Base-by-base conservation (phyloP, 2,888 invertebrate genomes). In the Acrocyrtus sp. region DNA sequence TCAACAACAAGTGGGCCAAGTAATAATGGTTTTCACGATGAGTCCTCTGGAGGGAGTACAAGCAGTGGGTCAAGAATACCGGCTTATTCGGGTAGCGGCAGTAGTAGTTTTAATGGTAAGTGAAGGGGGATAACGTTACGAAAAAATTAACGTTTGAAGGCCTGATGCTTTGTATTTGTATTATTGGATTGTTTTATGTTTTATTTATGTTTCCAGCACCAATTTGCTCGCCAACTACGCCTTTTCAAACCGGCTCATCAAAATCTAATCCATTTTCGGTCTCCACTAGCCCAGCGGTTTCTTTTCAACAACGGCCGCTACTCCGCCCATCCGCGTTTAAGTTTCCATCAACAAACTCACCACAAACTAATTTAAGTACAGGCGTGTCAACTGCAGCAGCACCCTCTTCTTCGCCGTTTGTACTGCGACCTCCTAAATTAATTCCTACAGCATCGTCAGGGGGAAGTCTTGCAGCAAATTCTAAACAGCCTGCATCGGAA, bases 261-360 rank as follows among this genome's bases (percentile, higher is more conserved):
- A 50, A 50, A n/a, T 50, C 62, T 1, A 62, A 62, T 29, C 50
- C 51, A 27, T 54, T 27, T 17, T 12, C 34, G 3, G 15, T 26
- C 3, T 10, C 17, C 8, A 17, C n/a, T 8, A 21, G 10, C 10
- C 19, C 54, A 19, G 10, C 12, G 5, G 5, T 34, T 12, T 34
- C 34, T 15, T 10, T n/a, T 54, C 34, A 17, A 3, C 29, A 24
- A 10, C 47, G 34, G 19, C 34, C 54, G 6, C 17, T 27, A 2
- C 29, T 56, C 1, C 8, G 66, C 6, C 66, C 66, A 10, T 67
- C 66, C 24, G 57, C 57, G 19, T 67, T 67, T 22, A 67, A 58
- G 50, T 57, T 57, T 6, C 10, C 26, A 22, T 50, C 57, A 19
- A 15, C 19, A 15, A 22, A 3, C 19, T 19, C 17, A 43, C 50